A percentile compares a stretch with the other conserved stretches of the same genome.
Conservation (phyloP, 2,888 invertebrate species). For the Rhimphoctona megacephalus region DNA sequence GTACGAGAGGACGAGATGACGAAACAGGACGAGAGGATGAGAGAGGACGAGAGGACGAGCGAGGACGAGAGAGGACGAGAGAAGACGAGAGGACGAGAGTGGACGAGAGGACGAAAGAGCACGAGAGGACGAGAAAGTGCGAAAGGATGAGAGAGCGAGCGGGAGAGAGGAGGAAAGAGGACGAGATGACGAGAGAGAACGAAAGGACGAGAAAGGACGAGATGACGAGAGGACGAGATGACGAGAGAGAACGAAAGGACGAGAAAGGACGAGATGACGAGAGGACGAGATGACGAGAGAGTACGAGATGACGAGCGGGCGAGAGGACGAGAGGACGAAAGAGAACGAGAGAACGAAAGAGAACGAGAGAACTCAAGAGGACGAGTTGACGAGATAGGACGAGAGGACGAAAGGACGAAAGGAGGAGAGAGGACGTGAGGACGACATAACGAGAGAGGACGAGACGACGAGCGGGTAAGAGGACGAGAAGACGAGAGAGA, state of each 20-base stretch:
- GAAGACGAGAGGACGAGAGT: neutral
- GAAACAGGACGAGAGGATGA: no score
- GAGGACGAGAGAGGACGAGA: no score
- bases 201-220: neutral
- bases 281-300: slow-evolving; percentile 58
- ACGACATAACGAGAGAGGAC: no score
- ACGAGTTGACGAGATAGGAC: no score
- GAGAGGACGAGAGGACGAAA: neutral
- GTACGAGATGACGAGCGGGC: neutral
- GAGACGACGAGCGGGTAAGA: no score
- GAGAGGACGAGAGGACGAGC: no score
- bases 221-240: neutral
- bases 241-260: neutral
- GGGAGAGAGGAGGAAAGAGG: neutral
- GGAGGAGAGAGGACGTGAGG: no score
- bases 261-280: neutral
- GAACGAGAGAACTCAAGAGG: neutral
- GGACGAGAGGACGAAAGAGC: neutral
- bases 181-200: neutral
- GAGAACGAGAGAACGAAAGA: neutral
- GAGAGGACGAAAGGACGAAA: no score
- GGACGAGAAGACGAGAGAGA: neutral
- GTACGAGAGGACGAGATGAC: no score
- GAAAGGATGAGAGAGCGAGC: neutral
- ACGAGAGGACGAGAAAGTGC: neutral